Evolutionary conservation across 1,140 invertebrate genomes (phyloP).

Genomic region (Chrysopa pallens): DNA sequence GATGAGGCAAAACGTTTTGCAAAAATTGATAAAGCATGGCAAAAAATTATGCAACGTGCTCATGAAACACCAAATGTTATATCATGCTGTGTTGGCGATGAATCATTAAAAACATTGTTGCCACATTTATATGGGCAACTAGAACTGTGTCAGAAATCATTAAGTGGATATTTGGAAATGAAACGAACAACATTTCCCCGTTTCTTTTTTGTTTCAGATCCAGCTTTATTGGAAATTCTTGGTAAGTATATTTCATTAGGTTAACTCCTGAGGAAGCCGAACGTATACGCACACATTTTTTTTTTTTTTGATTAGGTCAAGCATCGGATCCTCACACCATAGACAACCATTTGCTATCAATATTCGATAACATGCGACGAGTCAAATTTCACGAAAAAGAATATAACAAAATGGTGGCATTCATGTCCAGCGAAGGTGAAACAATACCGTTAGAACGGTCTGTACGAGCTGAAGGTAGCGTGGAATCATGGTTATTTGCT

Average conservation of each 20-base stretch:
- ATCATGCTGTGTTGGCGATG: conserved; percentile 89
- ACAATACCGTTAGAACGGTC: conserved; percentile 74
- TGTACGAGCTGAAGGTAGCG: conserved; percentile 85
- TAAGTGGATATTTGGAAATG: conserved; percentile 91
- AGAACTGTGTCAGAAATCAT: conserved; percentile 90
- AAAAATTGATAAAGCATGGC: conserved; percentile 96
- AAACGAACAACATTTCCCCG: conserved; percentile 91
- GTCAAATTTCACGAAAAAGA: conserved; percentile 92
- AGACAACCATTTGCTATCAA: conserved; percentile 85
- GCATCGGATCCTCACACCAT: conserved; percentile 95
- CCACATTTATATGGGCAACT: conserved; percentile 91
- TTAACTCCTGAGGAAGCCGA: no score
- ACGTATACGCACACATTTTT: no score
- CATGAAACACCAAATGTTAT: conserved; percentile 91
- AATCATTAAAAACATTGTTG: conserved; percentile 75
- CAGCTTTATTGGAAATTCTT: conserved; percentile 84
- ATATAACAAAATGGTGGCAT: conserved; percentile 86
- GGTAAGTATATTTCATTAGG: no score
- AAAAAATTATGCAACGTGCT: conserved; percentile 90
- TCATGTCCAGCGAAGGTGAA: conserved; percentile 86
- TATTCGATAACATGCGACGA: conserved; percentile 88
- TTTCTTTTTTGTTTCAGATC: conserved; percentile 97
- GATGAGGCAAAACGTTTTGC: conserved; percentile 88
- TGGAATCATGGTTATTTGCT: conserved; percentile 88
- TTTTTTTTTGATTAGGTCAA: conserved; percentile 39